Evolutionary conservation across 2,113 vertebrate genomes (phyloP), one percentile per base, ranked within the genome.

Genomic region (Barnardius zonarius): DNA sequence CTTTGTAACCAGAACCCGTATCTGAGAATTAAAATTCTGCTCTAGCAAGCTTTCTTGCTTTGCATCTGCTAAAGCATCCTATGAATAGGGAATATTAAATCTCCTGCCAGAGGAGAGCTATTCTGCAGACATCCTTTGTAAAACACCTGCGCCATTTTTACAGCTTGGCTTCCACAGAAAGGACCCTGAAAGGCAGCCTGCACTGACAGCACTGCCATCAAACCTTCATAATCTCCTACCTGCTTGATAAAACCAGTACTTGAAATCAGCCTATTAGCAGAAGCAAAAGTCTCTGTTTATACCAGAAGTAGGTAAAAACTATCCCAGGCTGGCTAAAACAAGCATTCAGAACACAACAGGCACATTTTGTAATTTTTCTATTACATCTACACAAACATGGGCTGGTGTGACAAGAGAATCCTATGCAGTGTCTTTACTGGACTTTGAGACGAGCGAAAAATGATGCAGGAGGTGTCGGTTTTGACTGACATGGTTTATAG

Each of bases 1-100:
- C 19, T 70, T 25, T 68, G 69, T 5, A 23, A 69, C 31, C 73
- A 92, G 61, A 91, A 61, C 48, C 46, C 33, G 0, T 8, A 31
- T 6, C 77, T 75, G 55, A 61, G 37, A 63, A 57, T 9, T 24
- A 27, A 43, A 91, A 37, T 51, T 72, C 80, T 88, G 54, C 30
- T 84, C 37, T 5, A 70, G 55, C 13, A 19, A 84, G 39, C 55
- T 24, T 35, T 25, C 88, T 31, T 61, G 48, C 76, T 90, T 52
- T 84, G 39, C 48, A 30, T 28, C 66, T 76, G 49, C 62, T n/a
- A 39, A 62, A 93, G 83, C 39, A 61, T 16, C 72, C 41, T 51
- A 0, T 3, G 1, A 74, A 44, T 0, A 61, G 37, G 15, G 74
- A 90, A 43, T 27, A 22, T 23, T 27, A 41, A 23, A 70, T 5